Evolutionary conservation across 2,797 vertebrate genomes (phyloP), one percentile per base, ranked within the genome.

Genomic region (Microctenopoma steveboyesi): DNA sequence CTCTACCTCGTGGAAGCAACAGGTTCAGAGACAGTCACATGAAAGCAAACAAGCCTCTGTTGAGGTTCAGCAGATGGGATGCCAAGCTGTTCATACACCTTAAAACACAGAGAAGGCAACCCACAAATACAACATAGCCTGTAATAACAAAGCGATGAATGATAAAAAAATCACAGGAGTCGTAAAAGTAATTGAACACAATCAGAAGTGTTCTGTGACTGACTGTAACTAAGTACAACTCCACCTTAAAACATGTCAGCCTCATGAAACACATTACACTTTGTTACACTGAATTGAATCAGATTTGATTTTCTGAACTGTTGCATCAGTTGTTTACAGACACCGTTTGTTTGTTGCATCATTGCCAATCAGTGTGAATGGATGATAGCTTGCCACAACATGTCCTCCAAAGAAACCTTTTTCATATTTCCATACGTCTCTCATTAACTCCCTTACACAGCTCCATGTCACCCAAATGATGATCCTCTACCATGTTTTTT

Each of bases 281-380:
- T 54, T 71, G 75, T 95, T 95, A 93, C 94, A 84, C 69, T 53
- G 59, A 92, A 87, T 92, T 91, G 79, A 89, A 90, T 94, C 92
- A 94, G 85, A 90, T 88, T 73, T 83, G 81, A 90, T 91, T 80
- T 87, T 78, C 77, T 90, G 83, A 72, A 91, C 68, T 75, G 90
- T 95, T 95, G 94, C 94, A 95, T 95, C 94, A 95, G 76, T 95
- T 95, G 94, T 95, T 95, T 95, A 94, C 89, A 89, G 88, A 77
- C 92, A 68, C 86, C 86, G 73, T 90, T 74, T 69, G 72, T 86
- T 85, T 71, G 86, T 94, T 94, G 94, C 94, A 93, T 95, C 94
- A 94, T 61, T 89, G 87, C 81, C 89, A 84, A 94, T 94, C 85
- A 39, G 77, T 77, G 85, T 77, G 71, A 92, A 90, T 69, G 82